Conservation (phyloP, 2,888 invertebrate genomes). For the Hydrotaea diabolus region DNA sequence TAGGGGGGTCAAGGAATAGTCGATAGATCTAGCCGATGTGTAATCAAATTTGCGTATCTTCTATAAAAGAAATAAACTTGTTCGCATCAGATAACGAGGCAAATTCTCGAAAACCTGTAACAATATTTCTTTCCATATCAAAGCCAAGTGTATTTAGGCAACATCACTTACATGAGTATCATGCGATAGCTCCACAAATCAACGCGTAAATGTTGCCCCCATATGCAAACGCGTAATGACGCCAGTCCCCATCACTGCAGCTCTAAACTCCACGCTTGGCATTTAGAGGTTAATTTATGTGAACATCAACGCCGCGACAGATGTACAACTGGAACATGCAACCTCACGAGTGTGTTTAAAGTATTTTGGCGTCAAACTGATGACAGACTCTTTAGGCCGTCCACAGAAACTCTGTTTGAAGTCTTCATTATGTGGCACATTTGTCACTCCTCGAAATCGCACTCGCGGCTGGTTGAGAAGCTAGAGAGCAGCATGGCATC, state of each 20-base stretch:
- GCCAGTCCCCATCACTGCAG: background rate
- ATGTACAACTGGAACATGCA: conserved; percentile 45
- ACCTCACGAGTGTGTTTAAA: conserved; percentile 36
- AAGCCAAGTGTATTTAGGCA: no score
- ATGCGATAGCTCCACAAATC: background rate
- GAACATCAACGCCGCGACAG: conserved; percentile 40
- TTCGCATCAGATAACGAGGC: no score
- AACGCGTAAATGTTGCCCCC: background rate
- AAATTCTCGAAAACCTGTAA: conserved; percentile 17
- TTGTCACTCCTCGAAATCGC: conserved; percentile 72
- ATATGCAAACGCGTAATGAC: background rate
- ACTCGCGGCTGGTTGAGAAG: background rate
- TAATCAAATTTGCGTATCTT: no score
- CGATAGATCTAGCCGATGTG: no score
- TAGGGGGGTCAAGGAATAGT: no score
- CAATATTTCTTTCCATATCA: no score
- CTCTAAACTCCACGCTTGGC: background rate
- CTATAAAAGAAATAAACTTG: no score
- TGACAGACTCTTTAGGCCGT: conserved; percentile 50
- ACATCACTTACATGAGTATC: background rate
- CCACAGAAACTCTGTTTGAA: conserved; percentile 73
- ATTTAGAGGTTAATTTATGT: conserved; percentile 41
- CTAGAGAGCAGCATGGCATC: conserved; percentile 63
- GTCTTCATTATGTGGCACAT: conserved; percentile 77
- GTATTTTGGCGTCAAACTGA: conserved; percentile 64